A percentile compares a stretch with the other conserved stretches of the same genome.
phyloP scores from a whole-genome alignment of 2,113 vertebrate genomes.

The Copsychus sechellarum region DNA sequence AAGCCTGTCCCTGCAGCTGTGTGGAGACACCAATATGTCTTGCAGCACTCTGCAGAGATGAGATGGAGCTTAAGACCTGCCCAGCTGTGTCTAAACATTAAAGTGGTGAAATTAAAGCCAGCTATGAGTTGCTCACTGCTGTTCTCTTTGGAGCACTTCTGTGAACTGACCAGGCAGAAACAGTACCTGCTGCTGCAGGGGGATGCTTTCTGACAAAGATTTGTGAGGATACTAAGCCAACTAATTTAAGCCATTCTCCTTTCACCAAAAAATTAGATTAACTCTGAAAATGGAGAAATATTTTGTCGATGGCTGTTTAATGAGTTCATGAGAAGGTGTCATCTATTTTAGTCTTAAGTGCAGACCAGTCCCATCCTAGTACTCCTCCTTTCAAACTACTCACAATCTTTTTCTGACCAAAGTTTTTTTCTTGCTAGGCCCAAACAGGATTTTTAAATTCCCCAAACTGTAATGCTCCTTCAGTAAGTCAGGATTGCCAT shows the following conservation, averaged over 20 bases:
- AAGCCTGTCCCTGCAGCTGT: not conserved
- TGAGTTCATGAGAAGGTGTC: not conserved
- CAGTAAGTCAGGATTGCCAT: not conserved
- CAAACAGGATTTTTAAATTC: not conserved
- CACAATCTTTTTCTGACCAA: not conserved
- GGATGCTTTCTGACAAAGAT: not conserved
- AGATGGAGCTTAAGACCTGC: not conserved
- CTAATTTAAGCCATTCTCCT: not conserved
- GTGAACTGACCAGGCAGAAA: not conserved
- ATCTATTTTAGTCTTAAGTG: not conserved
- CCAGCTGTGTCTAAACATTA: not conserved
- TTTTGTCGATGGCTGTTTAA: not conserved
- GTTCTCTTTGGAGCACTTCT: not conserved
- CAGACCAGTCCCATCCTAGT: not conserved
- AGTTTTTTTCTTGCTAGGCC: not conserved
- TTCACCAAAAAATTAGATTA: slow-evolving; percentile 52
- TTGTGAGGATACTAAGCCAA: not conserved
- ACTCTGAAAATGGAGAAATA: slow-evolving; percentile 17
- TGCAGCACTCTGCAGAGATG: not conserved
- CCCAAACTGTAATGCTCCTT: not conserved
- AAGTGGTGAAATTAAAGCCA: slow-evolving; percentile 11
- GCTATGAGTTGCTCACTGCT: not conserved
- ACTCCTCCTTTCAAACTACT: not conserved
- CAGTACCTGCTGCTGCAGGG: not conserved
- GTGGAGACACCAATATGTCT: not conserved